phyloP scores from a whole-genome alignment of 2,113 vertebrate species.

The Martes martes region DNA sequence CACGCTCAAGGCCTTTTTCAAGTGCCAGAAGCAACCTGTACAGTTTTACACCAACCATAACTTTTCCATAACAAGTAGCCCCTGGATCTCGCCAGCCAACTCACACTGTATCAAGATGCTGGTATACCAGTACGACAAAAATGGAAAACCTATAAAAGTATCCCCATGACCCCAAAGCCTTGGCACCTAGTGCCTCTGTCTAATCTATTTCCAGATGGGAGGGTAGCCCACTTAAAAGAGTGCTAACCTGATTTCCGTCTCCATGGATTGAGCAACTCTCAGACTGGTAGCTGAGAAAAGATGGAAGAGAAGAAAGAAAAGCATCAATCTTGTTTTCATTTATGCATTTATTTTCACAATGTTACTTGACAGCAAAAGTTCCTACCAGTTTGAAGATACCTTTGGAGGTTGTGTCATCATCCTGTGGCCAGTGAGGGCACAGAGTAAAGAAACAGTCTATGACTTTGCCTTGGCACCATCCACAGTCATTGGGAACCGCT shows the following conservation, averaged over 20 bases:
- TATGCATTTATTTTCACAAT: background rate
- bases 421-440: conserved; percentile 43
- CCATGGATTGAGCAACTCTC: conserved; percentile 51
- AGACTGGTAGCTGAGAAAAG: conserved; percentile 61
- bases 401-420: background rate
- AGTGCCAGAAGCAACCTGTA: conserved; percentile 92
- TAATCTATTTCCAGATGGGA: conserved; percentile 73
- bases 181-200: conserved; percentile 50
- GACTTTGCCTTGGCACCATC: conserved; percentile 53
- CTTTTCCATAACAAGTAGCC: conserved; percentile 98
- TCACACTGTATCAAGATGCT: conserved; percentile 99
- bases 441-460: conserved; percentile 26
- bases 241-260: conserved; percentile 77
- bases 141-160: conserved; percentile 94
- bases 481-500: background rate
- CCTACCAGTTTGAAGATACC: conserved; percentile 36
- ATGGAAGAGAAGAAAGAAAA: conserved; percentile 60
- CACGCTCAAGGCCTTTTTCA: conserved; percentile 91
- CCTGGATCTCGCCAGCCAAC: conserved; percentile 98
- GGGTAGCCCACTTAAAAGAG: conserved; percentile 52
- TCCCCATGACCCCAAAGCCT: conserved; percentile 86
- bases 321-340: background rate
- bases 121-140: conserved; percentile 97
- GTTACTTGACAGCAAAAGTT: background rate
- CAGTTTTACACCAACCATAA: conserved; percentile 96